These are phyloP conservation scores for Syngnathus typhle DNA, from an alignment of 2,113 vertebrate species.

Conservation along the genomic window DNA sequence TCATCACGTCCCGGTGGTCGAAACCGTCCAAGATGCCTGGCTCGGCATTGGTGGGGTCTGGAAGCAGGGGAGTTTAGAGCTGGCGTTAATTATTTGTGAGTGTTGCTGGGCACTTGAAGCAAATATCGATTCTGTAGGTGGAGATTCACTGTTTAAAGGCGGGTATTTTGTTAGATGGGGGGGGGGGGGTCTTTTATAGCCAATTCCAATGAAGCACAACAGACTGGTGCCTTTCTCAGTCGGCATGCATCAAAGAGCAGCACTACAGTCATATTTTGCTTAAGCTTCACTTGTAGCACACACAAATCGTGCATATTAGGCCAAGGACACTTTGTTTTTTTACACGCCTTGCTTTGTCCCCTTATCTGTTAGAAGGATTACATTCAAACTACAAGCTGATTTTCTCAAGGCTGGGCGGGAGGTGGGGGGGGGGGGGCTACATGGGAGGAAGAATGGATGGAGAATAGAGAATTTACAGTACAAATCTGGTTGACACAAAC, in stretches of 20 bases:
- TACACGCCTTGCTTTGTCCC: background rate
- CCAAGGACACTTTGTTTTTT: constrained; percentile 5
- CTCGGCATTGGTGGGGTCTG: constrained; percentile 93
- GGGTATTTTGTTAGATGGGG: constrained; percentile 26
- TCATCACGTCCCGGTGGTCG: constrained; percentile 90
- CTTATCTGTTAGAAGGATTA: constrained; percentile 2
- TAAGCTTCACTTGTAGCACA: background rate
- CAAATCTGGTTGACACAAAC: background rate
- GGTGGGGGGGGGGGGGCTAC: background rate
- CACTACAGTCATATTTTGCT: background rate
- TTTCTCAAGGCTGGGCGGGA: background rate
- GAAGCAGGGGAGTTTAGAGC: constrained; percentile 26
- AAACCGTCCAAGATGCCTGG: constrained; percentile 95
- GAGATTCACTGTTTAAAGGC: constrained; percentile 33
- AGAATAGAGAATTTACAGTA: background rate
- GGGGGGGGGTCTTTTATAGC: background rate
- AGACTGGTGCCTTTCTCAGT: background rate
- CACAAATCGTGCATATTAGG: background rate
- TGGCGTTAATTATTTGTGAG: constrained; percentile 46
- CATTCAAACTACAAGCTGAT: background rate
- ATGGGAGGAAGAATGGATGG: background rate
- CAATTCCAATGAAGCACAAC: background rate
- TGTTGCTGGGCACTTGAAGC: constrained; percentile 32
- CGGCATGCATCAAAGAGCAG: background rate
- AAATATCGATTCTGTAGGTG: constrained; percentile 43